These are phyloP conservation scores for Cynaeus angustus DNA, from an alignment of 2,888 invertebrate species.

Conservation along the genomic window DNA sequence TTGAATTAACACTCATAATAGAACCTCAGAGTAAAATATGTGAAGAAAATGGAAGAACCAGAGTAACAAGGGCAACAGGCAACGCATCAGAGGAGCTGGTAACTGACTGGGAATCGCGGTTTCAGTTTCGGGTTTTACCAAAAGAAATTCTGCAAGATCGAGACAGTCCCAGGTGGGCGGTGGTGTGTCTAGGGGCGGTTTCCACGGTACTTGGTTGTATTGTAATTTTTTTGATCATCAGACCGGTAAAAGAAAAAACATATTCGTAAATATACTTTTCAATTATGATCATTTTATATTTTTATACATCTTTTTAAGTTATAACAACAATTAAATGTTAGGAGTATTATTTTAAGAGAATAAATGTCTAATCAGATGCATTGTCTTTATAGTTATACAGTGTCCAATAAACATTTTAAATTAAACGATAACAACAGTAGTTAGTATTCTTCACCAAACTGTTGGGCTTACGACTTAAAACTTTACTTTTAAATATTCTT, in stretches of 20 bases:
- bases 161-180: constrained; percentile 8
- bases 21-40: constrained; percentile 30
- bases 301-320: too few species aligned
- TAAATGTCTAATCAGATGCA: too few species aligned
- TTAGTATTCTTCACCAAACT: too few species aligned
- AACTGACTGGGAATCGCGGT: constrained; percentile 34
- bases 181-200: constrained; percentile 16
- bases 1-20: background rate
- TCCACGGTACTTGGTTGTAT: constrained; percentile 14
- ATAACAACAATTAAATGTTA: too few species aligned
- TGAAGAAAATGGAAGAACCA: constrained; percentile 14
- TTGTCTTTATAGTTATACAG: too few species aligned
- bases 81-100: constrained; percentile 10
- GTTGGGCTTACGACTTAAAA: too few species aligned
- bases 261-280: too few species aligned
- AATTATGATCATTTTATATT: too few species aligned
- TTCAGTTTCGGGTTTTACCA: constrained; percentile 43
- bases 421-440: too few species aligned
- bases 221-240: constrained; percentile 2
- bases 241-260: background rate
- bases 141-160: constrained; percentile 1
- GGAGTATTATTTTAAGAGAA: too few species aligned
- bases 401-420: too few species aligned
- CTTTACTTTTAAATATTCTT: too few species aligned
- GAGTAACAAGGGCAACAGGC: constrained; percentile 1